Conservation (phyloP, 2,888 invertebrate species). For the Pterobdella sp. region DNA sequence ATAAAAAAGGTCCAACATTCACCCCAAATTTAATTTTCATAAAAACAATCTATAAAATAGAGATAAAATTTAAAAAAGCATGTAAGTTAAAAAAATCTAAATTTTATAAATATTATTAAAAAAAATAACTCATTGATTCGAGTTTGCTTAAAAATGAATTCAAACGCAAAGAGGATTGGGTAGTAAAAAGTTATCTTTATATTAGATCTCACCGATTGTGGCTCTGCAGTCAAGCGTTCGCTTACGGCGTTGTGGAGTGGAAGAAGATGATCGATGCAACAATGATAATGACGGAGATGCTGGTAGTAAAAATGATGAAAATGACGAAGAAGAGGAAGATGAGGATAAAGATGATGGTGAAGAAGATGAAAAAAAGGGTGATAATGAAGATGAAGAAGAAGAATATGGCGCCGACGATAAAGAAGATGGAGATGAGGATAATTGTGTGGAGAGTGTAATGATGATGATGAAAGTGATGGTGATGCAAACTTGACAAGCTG, state of each 20-base stretch:
- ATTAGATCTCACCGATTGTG: not conserved
- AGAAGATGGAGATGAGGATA: constrained; percentile 19
- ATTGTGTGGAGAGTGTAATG: constrained; percentile 10
- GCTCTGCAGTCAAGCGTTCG: not conserved
- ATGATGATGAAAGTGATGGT: constrained; percentile 2
- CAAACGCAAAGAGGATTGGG: no score
- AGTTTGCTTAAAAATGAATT: no score
- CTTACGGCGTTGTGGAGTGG: not conserved
- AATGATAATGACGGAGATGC: not conserved
- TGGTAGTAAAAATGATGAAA: constrained; percentile 14
- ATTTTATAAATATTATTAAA: no score
- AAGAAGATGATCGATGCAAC: not conserved
- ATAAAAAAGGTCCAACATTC: no score
- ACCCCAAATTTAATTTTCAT: no score
- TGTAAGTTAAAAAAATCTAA: no score
- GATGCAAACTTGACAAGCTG: no score
- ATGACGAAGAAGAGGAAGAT: constrained; percentile 21
- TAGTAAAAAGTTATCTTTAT: no score
- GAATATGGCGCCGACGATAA: constrained; percentile 15
- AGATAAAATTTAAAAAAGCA: no score
- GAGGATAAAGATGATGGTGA: constrained; percentile 17
- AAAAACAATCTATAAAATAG: no score
- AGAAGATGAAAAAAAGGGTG: constrained; percentile 8
- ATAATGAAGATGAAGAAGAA: constrained; percentile 17
- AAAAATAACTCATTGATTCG: no score